Evolutionary conservation across 2,797 vertebrate genomes (phyloP), one percentile per base, ranked within the genome.

Genomic region (Pygocentrus nattereri): DNA sequence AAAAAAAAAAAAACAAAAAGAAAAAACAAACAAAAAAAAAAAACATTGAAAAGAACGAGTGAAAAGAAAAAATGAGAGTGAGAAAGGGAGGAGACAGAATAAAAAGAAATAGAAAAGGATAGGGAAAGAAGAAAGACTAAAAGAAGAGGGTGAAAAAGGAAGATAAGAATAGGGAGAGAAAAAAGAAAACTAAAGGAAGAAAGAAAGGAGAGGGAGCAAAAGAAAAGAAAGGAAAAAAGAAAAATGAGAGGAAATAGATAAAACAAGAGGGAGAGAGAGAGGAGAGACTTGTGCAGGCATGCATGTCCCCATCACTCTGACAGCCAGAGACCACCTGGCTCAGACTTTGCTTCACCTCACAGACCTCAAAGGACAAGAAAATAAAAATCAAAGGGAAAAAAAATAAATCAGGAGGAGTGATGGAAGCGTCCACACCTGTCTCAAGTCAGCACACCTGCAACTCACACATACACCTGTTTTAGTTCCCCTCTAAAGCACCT

Each of bases 191-290:
- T 1, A 18, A 89, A 89, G 87, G 91, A 89, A 90, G 89, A 90
- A 85, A n/a, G n/a, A n/a, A n/a, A n/a, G n/a, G n/a, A n/a, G n/a
- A n/a, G n/a, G n/a, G n/a, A n/a, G n/a, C n/a, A 50, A 50, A 4
- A 72, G 87, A 88, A n/a, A 52, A 18, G 89, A 90, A 85, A n/a
- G n/a, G n/a, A n/a, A n/a, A n/a, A n/a, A n/a, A n/a, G n/a, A n/a
- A n/a, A n/a, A n/a, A n/a, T 84, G 76, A 87, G 84, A 89, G 92
- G 88, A 87, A 4, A 41, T 4, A 4, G 4, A 4, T 41, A n/a
- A n/a, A n/a, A n/a, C 10, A 88, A 88, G 85, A 82, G 82, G 2
- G 90, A 87, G 88, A 10, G 90, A 88, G 89, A 86, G 87, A 88
- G 87, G 88, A 86, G 85, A 85, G 86, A 86, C 88, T 84, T 54